Percentiles rank a stretch among this genome's conserved stretches.
Conservation (phyloP, 1,140 invertebrate genomes). For the Hyphantria cunea region DNA sequence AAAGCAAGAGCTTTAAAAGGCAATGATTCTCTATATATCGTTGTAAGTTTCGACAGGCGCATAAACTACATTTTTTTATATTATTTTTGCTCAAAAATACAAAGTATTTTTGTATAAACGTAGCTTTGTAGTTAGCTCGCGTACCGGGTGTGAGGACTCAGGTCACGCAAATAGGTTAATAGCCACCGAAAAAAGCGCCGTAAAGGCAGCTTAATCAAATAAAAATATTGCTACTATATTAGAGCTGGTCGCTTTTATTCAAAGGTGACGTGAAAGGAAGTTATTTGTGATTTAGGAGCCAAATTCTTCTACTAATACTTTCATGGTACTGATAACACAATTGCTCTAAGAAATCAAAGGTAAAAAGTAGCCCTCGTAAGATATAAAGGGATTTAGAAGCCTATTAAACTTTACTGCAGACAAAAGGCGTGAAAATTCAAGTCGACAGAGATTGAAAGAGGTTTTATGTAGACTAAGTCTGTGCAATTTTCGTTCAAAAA, state of each 20-base stretch:
- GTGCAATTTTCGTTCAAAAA: not conserved
- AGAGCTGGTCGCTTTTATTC: constrained; percentile 26
- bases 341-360: not conserved
- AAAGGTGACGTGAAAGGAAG: constrained; percentile 30
- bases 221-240: constrained; percentile 41
- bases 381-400: constrained; percentile 3
- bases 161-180: constrained; percentile 60
- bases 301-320: constrained; percentile 19
- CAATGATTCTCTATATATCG: too few relatives aligned
- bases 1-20: too few relatives aligned
- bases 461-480: not conserved
- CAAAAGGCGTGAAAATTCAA: not conserved
- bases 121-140: constrained; percentile 12
- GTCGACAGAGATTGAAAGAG: not conserved
- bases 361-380: not conserved
- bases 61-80: constrained; percentile 1
- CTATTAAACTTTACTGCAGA: constrained; percentile 1
- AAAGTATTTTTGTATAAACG: constrained; percentile 19
- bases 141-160: constrained; percentile 25
- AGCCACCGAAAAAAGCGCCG: constrained; percentile 42
- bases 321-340: constrained; percentile 23
- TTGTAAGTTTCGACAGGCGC: too few relatives aligned
- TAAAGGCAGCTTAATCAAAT: constrained; percentile 50
- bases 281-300: constrained; percentile 17
- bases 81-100: constrained; percentile 22